Percentiles rank a stretch among this genome's conserved stretches.
phyloP scores from a whole-genome alignment of 2,113 vertebrate species.

The Plecturocebus donacophilus region DNA sequence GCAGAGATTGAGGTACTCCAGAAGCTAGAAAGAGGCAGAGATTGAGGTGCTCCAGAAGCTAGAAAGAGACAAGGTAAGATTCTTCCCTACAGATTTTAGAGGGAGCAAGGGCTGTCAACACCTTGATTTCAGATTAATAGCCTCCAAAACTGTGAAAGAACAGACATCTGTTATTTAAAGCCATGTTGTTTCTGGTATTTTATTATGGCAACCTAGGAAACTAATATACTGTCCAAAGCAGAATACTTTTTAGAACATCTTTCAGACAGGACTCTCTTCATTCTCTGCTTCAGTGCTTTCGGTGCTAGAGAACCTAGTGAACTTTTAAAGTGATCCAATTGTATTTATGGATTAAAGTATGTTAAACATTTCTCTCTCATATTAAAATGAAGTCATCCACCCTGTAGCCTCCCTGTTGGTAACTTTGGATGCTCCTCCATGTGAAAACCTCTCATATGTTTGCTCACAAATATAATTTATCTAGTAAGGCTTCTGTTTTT shows the following conservation, averaged over 20 bases:
- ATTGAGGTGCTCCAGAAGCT: neutral
- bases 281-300: neutral
- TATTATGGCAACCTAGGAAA: neutral
- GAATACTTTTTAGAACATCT: neutral
- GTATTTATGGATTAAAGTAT: neutral
- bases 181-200: neutral
- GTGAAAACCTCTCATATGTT: slow-evolving; percentile 18
- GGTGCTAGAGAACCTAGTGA: neutral
- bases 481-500: neutral
- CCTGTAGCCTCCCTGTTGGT: neutral
- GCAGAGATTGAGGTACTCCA: neutral
- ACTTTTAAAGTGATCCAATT: neutral
- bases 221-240: neutral
- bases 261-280: neutral
- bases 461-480: slow-evolving; percentile 33
- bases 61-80: neutral
- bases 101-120: neutral
- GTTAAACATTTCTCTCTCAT: neutral
- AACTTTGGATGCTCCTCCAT: neutral
- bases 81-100: neutral
- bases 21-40: neutral
- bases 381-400: neutral
- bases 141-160: neutral
- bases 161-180: neutral
- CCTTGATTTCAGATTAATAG: neutral